Percentiles rank a stretch among this genome's conserved stretches.
Evolutionary conservation across 2,113 vertebrate genomes (phyloP).

Genomic region (Amphilophus citrinellus): DNA sequence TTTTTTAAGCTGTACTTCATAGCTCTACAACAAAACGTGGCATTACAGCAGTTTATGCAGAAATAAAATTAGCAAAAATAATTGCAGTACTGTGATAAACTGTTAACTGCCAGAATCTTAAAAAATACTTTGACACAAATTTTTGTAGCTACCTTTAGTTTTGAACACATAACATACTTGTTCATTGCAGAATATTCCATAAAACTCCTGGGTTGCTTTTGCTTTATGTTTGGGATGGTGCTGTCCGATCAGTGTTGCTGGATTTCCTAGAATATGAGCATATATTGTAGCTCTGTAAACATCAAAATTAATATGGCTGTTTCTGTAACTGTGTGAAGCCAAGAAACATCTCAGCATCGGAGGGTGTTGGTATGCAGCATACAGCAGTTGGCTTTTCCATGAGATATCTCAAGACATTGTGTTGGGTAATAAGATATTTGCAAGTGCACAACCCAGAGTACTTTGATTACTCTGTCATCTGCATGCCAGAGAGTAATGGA

Average conservation of each 20-base stretch:
- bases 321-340: slow-evolving; percentile 3
- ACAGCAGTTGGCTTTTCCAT: background rate
- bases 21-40: too few relatives aligned
- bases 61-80: too few relatives aligned
- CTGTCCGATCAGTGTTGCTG: background rate
- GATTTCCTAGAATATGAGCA: background rate
- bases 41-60: background rate
- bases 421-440: background rate
- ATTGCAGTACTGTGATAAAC: too few relatives aligned
- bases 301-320: background rate
- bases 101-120: too few relatives aligned
- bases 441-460: background rate
- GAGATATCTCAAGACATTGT: background rate
- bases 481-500: background rate
- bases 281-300: background rate
- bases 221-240: background rate
- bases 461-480: background rate
- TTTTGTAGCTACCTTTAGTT: too few relatives aligned
- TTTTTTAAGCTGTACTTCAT: too few relatives aligned
- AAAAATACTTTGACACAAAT: too few relatives aligned
- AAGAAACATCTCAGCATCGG: background rate
- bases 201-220: background rate
- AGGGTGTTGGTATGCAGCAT: background rate
- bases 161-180: too few relatives aligned
- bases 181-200: too few relatives aligned